Evolutionary conservation across 1,140 invertebrate species (phyloP).

Genomic region (Phthorimaea operculella): DNA sequence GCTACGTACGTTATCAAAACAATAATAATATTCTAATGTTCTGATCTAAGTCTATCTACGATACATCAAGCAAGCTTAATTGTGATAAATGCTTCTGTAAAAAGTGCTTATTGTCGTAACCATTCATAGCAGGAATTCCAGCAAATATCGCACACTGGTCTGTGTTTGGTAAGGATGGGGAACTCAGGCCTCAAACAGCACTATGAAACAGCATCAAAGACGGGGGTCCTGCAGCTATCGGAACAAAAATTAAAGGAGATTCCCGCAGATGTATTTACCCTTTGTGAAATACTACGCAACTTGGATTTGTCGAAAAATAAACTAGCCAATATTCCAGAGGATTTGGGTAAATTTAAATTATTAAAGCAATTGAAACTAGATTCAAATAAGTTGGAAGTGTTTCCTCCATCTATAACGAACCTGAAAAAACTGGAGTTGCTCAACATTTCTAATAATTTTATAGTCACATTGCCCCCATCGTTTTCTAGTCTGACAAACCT

Average conservation of each 20-base stretch:
- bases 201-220: conserved; percentile 92
- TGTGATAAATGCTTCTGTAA: too few species aligned
- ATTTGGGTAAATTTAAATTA: conserved; percentile 80
- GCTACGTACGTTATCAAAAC: too few species aligned
- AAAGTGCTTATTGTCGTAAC: too few species aligned
- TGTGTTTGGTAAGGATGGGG: conserved; percentile 73
- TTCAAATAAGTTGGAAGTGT: conserved; percentile 72
- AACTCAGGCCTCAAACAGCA: conserved; percentile 90
- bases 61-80: too few species aligned
- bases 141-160: too few species aligned
- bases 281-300: conserved; percentile 81
- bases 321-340: conserved; percentile 78
- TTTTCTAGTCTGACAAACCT: conserved; percentile 76
- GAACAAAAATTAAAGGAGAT: conserved; percentile 83
- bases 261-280: conserved; percentile 70
- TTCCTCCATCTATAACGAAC: conserved; percentile 81
- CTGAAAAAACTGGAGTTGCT: conserved; percentile 88
- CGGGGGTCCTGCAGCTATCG: conserved; percentile 89
- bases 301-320: conserved; percentile 94
- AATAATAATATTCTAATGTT: too few species aligned
- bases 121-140: too few species aligned
- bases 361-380: conserved; percentile 88
- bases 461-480: conserved; percentile 75
- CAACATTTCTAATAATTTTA: conserved; percentile 77
- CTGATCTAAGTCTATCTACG: too few species aligned